Base-by-base conservation (phyloP, 2,113 vertebrate genomes). In the Laterallus jamaicensis region DNA sequence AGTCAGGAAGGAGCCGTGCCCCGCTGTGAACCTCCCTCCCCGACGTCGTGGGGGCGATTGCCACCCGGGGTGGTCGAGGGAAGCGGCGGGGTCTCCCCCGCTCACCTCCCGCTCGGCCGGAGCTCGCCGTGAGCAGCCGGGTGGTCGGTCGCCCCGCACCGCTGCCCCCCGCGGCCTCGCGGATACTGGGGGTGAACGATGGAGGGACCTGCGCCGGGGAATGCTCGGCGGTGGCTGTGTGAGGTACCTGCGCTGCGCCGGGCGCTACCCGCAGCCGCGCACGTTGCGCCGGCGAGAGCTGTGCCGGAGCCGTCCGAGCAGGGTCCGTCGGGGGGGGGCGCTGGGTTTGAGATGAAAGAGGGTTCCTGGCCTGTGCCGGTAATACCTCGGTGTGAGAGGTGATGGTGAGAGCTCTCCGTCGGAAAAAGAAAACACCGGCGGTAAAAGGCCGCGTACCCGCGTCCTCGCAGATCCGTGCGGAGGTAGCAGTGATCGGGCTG, bases 171-270 rank as follows among this genome's bases (percentile, higher is more conserved):
- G 31, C 20, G 32, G 52, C 19, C 8, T 15, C 16, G n/a, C 8
- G 58, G 58, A 28, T 19, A 0, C 11, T 5, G 9, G 40, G 44
- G 44, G 31, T 6, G 69, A 13, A 15, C 3, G 52, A 15, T 1
- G 69, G 17, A 9, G 70, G 39, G 25, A n/a, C 14, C 7, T 26
- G 31, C 4, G 12, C 11, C 4, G 49, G 73, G 26, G 15, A 42
- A 1, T 20, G 40, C 6, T 28, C 12, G 9, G 10, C 10, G 19
- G 39, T 16, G 31, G 9, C 6, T n/a, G 26, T 3, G 35, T 11
- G 78, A 2, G 40, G 54, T 49, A 63, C 58, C 39, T 28, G 74
- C 11, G 24, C 42, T 8, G 28, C 10, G 35, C n/a, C 15, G 40
- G 21, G 22, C 13, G 28, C 76, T 49, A 20, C 54, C 58, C 40